A percentile compares a stretch with the other conserved stretches of the same genome.
These are phyloP conservation scores for Anoplius nigerrimus DNA, from an alignment of 2,888 invertebrate genomes.

Conservation along the genomic window DNA sequence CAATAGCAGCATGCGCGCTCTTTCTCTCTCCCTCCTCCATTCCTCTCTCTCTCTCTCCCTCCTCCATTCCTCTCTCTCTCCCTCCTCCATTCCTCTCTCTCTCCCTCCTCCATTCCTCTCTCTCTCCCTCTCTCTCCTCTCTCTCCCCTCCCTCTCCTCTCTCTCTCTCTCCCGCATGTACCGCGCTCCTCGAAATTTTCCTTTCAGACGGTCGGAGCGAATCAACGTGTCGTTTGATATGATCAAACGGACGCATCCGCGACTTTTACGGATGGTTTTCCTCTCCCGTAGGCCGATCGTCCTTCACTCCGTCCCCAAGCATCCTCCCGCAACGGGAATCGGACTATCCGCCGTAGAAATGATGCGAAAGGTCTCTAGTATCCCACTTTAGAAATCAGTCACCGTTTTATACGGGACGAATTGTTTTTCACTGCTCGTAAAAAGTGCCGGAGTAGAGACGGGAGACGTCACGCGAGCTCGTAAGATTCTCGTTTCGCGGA, in stretches of 20 bases:
- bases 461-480: conserved; percentile 32
- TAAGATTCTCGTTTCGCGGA: conserved; percentile 39
- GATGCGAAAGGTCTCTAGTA: too few relatives aligned
- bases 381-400: conserved; percentile 31
- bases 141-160: too few relatives aligned
- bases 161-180: background rate
- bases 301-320: background rate
- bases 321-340: background rate
- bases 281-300: background rate
- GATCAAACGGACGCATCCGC: conserved; percentile 19
- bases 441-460: conserved; percentile 20
- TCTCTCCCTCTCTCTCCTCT: too few relatives aligned
- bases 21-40: background rate
- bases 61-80: too few relatives aligned
- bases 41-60: conserved; percentile 1
- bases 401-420: conserved; percentile 44
- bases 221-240: conserved; percentile 23
- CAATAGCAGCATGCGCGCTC: background rate
- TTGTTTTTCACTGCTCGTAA: conserved; percentile 53
- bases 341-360: background rate
- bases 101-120: too few relatives aligned
- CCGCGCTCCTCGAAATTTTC: background rate
- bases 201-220: conserved; percentile 21
- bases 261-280: background rate
- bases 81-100: too few relatives aligned